phyloP scores from a whole-genome alignment of 2,888 invertebrate genomes.

The Drosophila anceps region DNA sequence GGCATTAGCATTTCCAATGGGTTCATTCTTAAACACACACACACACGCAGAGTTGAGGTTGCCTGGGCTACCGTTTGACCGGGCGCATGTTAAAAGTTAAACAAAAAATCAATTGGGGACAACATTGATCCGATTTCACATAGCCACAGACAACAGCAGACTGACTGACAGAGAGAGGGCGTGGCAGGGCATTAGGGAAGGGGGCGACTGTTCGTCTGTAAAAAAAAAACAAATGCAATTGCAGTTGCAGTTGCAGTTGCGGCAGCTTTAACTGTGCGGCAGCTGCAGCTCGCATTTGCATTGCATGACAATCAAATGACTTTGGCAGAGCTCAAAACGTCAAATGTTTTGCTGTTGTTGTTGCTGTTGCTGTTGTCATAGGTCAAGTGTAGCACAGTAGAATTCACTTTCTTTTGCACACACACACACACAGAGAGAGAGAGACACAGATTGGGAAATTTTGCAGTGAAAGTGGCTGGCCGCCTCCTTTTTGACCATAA shows the following conservation, averaged over 20 bases:
- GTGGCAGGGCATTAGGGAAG: conserved; percentile 20
- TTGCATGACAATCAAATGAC: conserved; percentile 74
- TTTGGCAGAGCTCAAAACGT: conserved; percentile 62
- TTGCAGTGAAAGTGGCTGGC: conserved; percentile 68
- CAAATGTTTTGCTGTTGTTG: conserved; percentile 51
- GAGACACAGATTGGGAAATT: conserved; percentile 40
- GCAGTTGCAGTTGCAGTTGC: conserved; percentile 2
- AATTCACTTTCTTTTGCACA: conserved; percentile 76
- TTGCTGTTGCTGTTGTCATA: conserved; percentile 69
- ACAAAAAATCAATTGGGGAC: conserved; percentile 78
- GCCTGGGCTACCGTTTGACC: conserved; percentile 52
- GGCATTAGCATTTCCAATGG: not conserved
- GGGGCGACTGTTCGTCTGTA: no score
- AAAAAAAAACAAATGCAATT: conserved; percentile 17
- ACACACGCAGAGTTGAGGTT: conserved; percentile 26
- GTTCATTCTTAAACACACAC: conserved; percentile 22
- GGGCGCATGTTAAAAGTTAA: conserved; percentile 75
- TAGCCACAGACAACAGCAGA: conserved; percentile 31
- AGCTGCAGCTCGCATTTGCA: conserved; percentile 48
- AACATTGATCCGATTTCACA: conserved; percentile 74
- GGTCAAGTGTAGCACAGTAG: conserved; percentile 80
- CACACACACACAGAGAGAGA: conserved; percentile 8
- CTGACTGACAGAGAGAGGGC: conserved; percentile 16
- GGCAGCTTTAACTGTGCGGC: conserved; percentile 34
- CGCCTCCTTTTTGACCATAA: conserved; percentile 66